Percentiles rank a stretch among this genome's conserved stretches.
These are phyloP conservation scores for Holcopasites calliopsidis DNA, from an alignment of 1,140 invertebrate genomes.

Conservation along the genomic window DNA sequence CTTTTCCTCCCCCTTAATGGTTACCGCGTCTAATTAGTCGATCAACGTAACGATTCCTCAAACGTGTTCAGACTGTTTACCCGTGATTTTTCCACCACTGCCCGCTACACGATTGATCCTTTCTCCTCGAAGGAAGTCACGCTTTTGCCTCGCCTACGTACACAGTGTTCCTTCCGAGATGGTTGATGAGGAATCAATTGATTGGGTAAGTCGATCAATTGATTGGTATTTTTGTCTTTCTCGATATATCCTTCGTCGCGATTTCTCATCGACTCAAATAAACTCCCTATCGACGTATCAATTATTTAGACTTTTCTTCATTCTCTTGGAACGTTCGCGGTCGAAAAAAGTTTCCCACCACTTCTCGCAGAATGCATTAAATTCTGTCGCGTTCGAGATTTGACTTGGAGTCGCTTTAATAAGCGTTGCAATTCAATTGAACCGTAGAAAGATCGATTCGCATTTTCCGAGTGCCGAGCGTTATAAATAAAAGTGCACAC, in stretches of 20 bases:
- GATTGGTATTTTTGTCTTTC: too few relatives aligned
- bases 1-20: background rate
- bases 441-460: background rate
- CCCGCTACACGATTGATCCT: background rate
- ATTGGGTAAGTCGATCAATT: too few relatives aligned
- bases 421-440: conserved; percentile 9
- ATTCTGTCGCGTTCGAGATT: conserved; percentile 1
- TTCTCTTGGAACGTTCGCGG: conserved; percentile 2
- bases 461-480: background rate
- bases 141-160: background rate
- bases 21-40: conserved; percentile 53
- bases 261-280: too few relatives aligned
- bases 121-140: conserved; percentile 1
- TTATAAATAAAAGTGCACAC: background rate
- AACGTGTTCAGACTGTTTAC: conserved; percentile 39
- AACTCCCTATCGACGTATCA: conserved; percentile 21
- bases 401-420: background rate
- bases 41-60: conserved; percentile 49
- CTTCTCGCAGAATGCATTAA: background rate
- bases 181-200: background rate
- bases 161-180: background rate
- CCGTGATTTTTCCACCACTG: background rate
- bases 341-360: background rate
- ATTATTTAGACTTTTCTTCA: conserved; percentile 18
- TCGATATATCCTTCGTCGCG: background rate